phyloP scores from a whole-genome alignment of 2,113 vertebrate species.

The Pholis gunnellus region DNA sequence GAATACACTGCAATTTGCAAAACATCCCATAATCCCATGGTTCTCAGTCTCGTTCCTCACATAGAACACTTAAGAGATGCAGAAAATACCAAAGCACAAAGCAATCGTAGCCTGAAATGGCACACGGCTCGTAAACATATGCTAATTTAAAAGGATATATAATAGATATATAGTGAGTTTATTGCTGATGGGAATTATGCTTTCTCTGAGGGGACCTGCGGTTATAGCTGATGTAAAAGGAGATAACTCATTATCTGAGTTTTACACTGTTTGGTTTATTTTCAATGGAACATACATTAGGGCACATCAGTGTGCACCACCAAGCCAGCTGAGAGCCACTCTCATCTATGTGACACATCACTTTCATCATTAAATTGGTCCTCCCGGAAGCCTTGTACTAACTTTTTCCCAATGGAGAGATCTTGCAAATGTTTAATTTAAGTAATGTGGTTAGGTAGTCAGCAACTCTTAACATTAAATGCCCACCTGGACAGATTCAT shows the following conservation, averaged over 20 bases:
- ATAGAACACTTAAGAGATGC: not conserved
- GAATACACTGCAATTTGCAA: not conserved
- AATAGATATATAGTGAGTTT: not conserved
- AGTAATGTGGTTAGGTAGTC: not conserved
- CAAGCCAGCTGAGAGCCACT: not conserved
- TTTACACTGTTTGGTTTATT: not conserved
- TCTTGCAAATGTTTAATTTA: not conserved
- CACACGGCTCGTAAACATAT: not conserved
- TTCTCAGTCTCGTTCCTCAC: not conserved
- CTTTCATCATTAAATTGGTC: not conserved
- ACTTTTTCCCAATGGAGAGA: not conserved
- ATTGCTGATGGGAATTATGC: not conserved
- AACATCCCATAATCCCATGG: not conserved
- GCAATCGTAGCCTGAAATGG: not conserved
- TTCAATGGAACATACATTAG: not conserved
- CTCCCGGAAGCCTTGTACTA: not conserved
- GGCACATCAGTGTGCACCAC: not conserved
- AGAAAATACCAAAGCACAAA: not conserved
- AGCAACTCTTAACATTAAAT: not conserved
- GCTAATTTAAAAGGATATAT: not conserved
- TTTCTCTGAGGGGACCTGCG: not conserved
- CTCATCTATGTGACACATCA: not conserved
- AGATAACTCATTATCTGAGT: not conserved
- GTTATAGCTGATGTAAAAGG: not conserved
- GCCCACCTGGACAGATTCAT: not conserved